These are phyloP conservation scores for Serilophus lunatus DNA, from an alignment of 2,113 vertebrate genomes.

Conservation along the genomic window DNA sequence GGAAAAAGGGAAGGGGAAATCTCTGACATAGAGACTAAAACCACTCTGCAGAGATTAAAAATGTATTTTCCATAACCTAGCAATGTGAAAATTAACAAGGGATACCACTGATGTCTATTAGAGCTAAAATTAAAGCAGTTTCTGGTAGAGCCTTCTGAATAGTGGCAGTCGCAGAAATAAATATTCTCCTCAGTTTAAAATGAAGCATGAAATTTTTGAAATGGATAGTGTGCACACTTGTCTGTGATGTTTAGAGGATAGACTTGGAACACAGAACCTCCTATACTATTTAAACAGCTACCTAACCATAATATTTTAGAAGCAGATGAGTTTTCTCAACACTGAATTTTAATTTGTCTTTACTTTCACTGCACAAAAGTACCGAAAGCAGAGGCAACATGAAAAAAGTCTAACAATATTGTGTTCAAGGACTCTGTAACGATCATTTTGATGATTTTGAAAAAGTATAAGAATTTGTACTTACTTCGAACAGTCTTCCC, in stretches of 20 bases:
- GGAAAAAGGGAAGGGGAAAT: background rate
- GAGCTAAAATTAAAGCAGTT: background rate
- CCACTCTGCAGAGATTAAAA: background rate
- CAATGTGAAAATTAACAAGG: background rate
- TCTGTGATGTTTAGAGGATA: background rate
- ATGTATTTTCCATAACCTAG: background rate
- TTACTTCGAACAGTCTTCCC: background rate
- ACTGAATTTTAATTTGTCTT: background rate
- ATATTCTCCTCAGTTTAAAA: background rate
- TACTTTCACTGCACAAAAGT: background rate
- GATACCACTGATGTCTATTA: background rate
- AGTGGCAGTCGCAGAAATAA: background rate
- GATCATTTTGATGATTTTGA: background rate
- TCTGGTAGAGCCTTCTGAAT: background rate
- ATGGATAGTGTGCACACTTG: background rate
- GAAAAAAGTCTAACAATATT: background rate
- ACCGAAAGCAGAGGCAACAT: background rate
- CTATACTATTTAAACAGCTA: background rate
- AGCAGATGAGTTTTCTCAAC: background rate
- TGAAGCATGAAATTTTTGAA: background rate
- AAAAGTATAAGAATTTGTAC: background rate
- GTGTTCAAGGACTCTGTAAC: background rate
- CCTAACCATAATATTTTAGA: background rate
- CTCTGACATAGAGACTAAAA: background rate
- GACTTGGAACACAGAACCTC: background rate